Evolutionary conservation across 2,888 invertebrate species (phyloP).

Genomic region (Aleiodes leptofemur): DNA sequence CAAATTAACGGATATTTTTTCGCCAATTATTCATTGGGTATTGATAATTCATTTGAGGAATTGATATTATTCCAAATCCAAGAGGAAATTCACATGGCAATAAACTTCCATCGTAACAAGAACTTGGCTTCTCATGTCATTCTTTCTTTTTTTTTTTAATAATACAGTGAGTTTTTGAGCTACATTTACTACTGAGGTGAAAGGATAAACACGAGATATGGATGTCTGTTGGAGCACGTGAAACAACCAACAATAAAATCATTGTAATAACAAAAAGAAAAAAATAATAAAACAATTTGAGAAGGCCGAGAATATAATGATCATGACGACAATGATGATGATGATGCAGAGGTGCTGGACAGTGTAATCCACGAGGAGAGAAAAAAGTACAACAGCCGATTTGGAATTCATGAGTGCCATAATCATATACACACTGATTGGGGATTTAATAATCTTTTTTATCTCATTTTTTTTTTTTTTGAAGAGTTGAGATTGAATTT

Average conservation of each 20-base stretch:
- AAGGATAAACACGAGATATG: constrained; percentile 14
- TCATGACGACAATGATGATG: constrained; percentile 31
- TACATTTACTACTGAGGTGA: constrained; percentile 13
- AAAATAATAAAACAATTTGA: too few species aligned
- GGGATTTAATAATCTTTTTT: constrained; percentile 26
- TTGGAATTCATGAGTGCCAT: constrained; percentile 60
- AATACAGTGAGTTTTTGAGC: constrained; percentile 28
- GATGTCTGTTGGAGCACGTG: constrained; percentile 24
- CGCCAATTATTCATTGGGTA: background rate
- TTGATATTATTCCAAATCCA: too few species aligned
- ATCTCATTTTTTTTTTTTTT: background rate
- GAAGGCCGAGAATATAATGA: constrained; percentile 11
- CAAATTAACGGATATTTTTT: too few species aligned
- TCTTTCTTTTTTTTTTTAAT: background rate
- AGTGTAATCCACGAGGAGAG: constrained; percentile 35
- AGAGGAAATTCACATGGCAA: constrained; percentile 17
- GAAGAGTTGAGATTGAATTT: constrained; percentile 1
- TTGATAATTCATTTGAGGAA: background rate
- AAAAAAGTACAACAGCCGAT: constrained; percentile 44
- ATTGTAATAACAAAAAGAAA: background rate
- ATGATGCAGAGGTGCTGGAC: constrained; percentile 31
- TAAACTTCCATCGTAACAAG: constrained; percentile 2
- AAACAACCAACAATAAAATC: background rate
- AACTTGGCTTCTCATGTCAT: background rate
- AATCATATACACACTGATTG: constrained; percentile 38